Evolutionary conservation across 2,113 vertebrate genomes (phyloP), one percentile per base, ranked within the genome.

Genomic region (Actenoides lindsayi): DNA sequence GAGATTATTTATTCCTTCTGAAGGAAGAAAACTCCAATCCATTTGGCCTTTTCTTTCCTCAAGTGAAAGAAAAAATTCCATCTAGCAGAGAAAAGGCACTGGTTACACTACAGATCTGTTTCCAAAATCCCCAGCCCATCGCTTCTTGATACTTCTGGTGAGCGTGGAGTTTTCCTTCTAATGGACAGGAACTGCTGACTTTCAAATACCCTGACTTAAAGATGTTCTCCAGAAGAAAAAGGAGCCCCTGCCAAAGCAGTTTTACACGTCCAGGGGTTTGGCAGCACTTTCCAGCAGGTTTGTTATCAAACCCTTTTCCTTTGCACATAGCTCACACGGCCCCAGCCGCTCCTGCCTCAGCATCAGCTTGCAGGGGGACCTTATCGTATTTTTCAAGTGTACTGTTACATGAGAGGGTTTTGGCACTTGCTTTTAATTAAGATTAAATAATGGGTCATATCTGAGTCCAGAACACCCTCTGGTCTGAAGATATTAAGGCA

Each of bases 401-500:
- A 27, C 65, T 28, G 53, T 44, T 83, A 60, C 12, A 74, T 0
- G 8, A 87, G 77, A 91, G 37, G 35, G 79, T 14, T 89, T 79
- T 60, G 67, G 59, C 71, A 39, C 75, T 91, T 83, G 92, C 87
- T 93, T 82, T 93, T 85, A 93, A 96, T 96, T 90, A 88, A 94
- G 70, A 79, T 83, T 70, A 83, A 96, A 90, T 86, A 90, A 73
- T 11, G 37, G 87, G 70, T 51, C 3, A 5, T 63, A 56, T 37
- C 70, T 54, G 75, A 70, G 82, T 71, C 44, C 78, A 79, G 67
- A 87, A 93, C 19, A 37, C 10, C 1, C 46, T 63, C 51, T 30
- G 71, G 21, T 78, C 77, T 78, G 30, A 6, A 64, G 63, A 44
- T 4, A 59, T 2, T 50, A 65, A 89, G 73, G 6, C 44, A 76